A percentile compares a stretch with the other conserved stretches of the same genome.
phyloP scores from a whole-genome alignment of 2,113 vertebrate species.

The Pitta sordida region DNA sequence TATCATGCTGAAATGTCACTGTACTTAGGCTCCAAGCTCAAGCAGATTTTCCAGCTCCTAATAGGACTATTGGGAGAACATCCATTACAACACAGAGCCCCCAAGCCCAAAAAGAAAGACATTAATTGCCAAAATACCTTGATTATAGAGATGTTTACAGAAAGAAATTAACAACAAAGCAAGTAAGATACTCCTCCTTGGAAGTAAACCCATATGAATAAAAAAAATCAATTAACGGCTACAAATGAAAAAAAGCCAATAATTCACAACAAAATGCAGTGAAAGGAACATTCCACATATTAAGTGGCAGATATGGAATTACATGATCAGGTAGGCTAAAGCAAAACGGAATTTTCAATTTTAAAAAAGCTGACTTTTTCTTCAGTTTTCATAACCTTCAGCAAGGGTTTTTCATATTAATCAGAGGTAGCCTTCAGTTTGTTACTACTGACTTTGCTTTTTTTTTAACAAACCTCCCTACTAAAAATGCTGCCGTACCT shows the following conservation, averaged over 20 bases:
- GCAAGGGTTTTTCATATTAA: background rate
- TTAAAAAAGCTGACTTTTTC: background rate
- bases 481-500: slow-evolving; percentile 75
- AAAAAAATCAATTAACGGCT: slow-evolving; percentile 9
- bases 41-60: background rate
- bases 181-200: background rate
- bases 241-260: background rate
- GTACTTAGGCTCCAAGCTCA: background rate
- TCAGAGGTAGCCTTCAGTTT: background rate
- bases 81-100: background rate
- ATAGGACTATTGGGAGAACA: slow-evolving; percentile 14
- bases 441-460: background rate
- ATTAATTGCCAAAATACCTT: background rate
- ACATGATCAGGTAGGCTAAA: background rate
- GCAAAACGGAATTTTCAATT: background rate
- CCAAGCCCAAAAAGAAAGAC: background rate
- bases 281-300: background rate
- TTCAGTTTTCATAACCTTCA: background rate
- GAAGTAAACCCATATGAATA: background rate
- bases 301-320: background rate
- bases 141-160: slow-evolving; percentile 31
- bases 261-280: background rate
- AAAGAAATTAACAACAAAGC: slow-evolving; percentile 32
- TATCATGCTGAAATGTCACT: background rate
- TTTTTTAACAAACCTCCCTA: background rate